Percentiles rank a stretch among this genome's conserved stretches.
These are phyloP conservation scores for Iselma pallidipennis DNA, from an alignment of 2,888 invertebrate species.

Conservation along the genomic window DNA sequence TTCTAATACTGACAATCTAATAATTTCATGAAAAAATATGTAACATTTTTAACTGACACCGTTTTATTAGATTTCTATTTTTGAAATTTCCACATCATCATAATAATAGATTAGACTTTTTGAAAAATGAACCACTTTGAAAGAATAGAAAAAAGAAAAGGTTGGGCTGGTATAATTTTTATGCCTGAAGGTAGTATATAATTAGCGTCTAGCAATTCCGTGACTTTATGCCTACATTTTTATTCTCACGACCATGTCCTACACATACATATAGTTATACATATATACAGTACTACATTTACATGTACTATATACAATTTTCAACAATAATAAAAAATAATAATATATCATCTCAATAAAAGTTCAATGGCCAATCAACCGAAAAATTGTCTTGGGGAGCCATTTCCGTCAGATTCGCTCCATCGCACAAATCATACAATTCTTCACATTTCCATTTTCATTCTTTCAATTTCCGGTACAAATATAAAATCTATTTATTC, in stretches of 20 bases:
- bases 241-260: neutral
- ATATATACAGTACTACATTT: too few species aligned
- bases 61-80: neutral
- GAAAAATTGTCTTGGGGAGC: neutral
- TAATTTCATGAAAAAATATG: too few species aligned
- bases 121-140: conserved; percentile 4
- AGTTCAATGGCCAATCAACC: neutral
- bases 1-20: too few species aligned
- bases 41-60: neutral
- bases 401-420: neutral
- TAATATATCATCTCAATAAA: neutral
- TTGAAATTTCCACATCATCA: neutral
- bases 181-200: conserved; percentile 20
- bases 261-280: too few species aligned
- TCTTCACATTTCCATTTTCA: neutral
- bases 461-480: too few species aligned
- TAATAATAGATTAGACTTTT: neutral
- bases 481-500: too few species aligned
- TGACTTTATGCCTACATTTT: conserved; percentile 26
- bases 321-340: neutral
- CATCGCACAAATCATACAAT: neutral
- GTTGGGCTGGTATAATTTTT: conserved; percentile 22
- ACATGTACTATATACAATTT: too few species aligned
- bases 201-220: conserved; percentile 24
- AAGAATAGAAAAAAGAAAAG: conserved; percentile 10